These are phyloP conservation scores for Allophyes oxyacanthae DNA, from an alignment of 2,888 invertebrate species.

Conservation along the genomic window DNA sequence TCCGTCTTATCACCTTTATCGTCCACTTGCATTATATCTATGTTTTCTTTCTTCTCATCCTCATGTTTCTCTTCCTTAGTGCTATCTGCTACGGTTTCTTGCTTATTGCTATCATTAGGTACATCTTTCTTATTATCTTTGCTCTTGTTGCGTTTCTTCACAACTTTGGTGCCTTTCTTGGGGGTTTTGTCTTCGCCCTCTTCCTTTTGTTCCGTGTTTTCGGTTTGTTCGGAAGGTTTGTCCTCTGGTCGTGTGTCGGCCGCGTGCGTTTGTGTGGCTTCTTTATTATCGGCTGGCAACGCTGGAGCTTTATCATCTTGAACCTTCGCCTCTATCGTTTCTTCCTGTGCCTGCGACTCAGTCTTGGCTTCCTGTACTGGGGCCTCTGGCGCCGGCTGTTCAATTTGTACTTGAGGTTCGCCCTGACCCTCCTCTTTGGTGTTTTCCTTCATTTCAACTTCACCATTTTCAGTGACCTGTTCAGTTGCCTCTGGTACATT, in stretches of 20 bases:
- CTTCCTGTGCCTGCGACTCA: constrained; percentile 53
- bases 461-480: constrained; percentile 70
- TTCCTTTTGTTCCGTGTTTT: constrained; percentile 59
- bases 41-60: constrained; percentile 63
- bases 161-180: constrained; percentile 74
- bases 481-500: constrained; percentile 49
- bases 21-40: constrained; percentile 74
- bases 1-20: constrained; percentile 73
- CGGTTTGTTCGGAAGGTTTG: constrained; percentile 57
- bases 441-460: constrained; percentile 75
- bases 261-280: constrained; percentile 56
- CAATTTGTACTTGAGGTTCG: constrained; percentile 51
- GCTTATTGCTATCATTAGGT: constrained; percentile 66
- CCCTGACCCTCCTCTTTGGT: constrained; percentile 65
- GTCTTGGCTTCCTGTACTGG: constrained; percentile 43
- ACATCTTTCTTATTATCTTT: constrained; percentile 78
- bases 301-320: constrained; percentile 38
- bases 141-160: constrained; percentile 85
- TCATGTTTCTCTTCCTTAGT: constrained; percentile 59
- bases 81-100: constrained; percentile 63
- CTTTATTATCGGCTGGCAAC: constrained; percentile 46
- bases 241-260: constrained; percentile 73
- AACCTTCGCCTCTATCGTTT: constrained; percentile 52
- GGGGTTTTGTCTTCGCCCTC: constrained; percentile 68
- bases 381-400: constrained; percentile 39